Percentiles rank a stretch among this genome's conserved stretches.
Evolutionary conservation across 2,888 invertebrate genomes (phyloP).

Genomic region (Leptopilina drosophilae): DNA sequence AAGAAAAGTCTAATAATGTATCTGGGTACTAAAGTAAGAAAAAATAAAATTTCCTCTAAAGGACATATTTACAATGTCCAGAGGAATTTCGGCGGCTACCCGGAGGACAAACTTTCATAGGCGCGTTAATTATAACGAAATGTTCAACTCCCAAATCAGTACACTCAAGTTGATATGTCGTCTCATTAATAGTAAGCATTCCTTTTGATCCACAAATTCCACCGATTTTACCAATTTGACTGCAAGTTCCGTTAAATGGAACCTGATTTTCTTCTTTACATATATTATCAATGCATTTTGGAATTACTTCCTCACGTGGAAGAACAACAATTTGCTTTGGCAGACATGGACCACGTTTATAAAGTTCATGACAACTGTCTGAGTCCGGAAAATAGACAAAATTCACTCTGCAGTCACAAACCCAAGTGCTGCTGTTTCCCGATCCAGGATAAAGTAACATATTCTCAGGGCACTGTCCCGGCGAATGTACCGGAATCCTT

Average conservation of each 20-base stretch:
- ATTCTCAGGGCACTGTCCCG: slow-evolving; percentile 81
- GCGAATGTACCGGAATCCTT: slow-evolving; percentile 79
- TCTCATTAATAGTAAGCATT: slow-evolving; percentile 81
- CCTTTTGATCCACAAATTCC: slow-evolving; percentile 78
- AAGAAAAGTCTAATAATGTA: too few relatives aligned
- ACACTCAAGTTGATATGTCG: slow-evolving; percentile 81
- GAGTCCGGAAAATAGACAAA: slow-evolving; percentile 81
- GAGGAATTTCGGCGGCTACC: slow-evolving; percentile 64
- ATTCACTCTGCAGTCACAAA: slow-evolving; percentile 78
- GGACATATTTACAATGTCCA: slow-evolving; percentile 61
- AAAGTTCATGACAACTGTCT: slow-evolving; percentile 82
- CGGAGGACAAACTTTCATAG: slow-evolving; percentile 61
- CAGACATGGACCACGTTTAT: slow-evolving; percentile 82
- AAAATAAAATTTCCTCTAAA: neutral
- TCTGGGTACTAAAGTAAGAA: neutral
- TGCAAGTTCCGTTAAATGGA: slow-evolving; percentile 78
- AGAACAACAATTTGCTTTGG: slow-evolving; percentile 80
- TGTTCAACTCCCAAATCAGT: slow-evolving; percentile 64
- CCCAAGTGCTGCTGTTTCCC: slow-evolving; percentile 81
- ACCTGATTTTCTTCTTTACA: slow-evolving; percentile 80
- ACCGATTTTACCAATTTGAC: slow-evolving; percentile 73
- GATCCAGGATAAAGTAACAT: slow-evolving; percentile 84
- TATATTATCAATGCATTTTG: slow-evolving; percentile 82
- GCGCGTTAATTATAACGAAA: slow-evolving; percentile 62
- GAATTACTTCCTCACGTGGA: slow-evolving; percentile 78